Evolutionary conservation across 2,113 vertebrate species (phyloP).

Genomic region (Mormyrus lacerda): DNA sequence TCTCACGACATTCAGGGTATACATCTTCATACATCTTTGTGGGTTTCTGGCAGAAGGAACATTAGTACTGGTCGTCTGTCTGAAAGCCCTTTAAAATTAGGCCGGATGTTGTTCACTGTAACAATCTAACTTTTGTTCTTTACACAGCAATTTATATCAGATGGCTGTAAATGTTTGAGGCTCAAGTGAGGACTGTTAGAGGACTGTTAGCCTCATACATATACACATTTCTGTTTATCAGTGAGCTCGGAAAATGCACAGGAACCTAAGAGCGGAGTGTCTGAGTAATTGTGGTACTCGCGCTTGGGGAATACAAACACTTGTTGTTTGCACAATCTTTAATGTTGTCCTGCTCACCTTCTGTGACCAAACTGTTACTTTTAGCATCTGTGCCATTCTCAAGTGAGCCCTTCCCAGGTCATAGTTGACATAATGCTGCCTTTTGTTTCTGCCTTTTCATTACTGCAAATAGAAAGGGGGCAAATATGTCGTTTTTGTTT

Average conservation of each 20-base stretch:
- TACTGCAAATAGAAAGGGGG: not conserved
- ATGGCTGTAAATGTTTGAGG: not conserved
- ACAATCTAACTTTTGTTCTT: not conserved
- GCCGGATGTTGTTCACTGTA: not conserved
- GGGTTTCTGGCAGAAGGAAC: not conserved
- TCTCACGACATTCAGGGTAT: not conserved
- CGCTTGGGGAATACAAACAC: not conserved
- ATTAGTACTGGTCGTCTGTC: not conserved
- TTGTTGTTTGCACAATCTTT: not conserved
- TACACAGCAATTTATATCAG: not conserved
- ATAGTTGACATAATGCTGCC: not conserved
- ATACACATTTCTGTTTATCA: not conserved
- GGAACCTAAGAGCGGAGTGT: not conserved
- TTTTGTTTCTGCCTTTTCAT: constrained; percentile 10
- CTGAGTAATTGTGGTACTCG: not conserved
- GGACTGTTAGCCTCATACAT: not conserved
- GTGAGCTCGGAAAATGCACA: not conserved
- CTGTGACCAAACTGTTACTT: not conserved
- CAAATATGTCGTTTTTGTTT: not conserved
- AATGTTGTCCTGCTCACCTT: not conserved
- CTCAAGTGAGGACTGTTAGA: not conserved
- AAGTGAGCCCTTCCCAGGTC: not conserved
- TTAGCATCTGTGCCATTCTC: not conserved
- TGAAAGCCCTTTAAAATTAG: not conserved
- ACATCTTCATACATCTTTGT: not conserved